Conservation (phyloP, 1,140 invertebrate species). For the Zaprionus vittiger region DNA sequence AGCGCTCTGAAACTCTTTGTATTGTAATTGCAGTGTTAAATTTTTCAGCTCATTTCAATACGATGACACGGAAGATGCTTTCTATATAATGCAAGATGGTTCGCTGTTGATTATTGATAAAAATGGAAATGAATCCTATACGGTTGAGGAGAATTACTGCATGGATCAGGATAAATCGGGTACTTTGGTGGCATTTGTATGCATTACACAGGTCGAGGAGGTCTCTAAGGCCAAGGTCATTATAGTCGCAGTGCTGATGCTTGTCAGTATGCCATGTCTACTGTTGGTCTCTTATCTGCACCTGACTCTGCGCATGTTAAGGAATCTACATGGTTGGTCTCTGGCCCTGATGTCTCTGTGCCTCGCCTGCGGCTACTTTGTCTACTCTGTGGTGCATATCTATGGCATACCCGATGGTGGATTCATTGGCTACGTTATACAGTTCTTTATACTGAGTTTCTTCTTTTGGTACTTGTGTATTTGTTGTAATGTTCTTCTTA, state of each 20-base stretch:
- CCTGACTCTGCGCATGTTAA: slow-evolving; percentile 56
- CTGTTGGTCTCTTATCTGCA: slow-evolving; percentile 75
- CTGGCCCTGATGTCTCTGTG: slow-evolving; percentile 75
- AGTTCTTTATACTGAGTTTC: slow-evolving; percentile 77
- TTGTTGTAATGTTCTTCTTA: slow-evolving; percentile 75
- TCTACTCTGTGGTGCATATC: slow-evolving; percentile 79
- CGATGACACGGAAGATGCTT: slow-evolving; percentile 63
- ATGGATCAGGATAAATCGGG: slow-evolving; percentile 78
- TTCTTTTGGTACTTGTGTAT: slow-evolving; percentile 80
- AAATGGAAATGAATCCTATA: slow-evolving; percentile 69
- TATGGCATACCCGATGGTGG: slow-evolving; percentile 59
- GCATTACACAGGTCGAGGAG: slow-evolving; percentile 75
- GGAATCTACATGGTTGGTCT: slow-evolving; percentile 73
- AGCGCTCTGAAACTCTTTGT: slow-evolving; percentile 35
- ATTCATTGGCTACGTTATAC: slow-evolving; percentile 75
- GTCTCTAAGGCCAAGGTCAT: slow-evolving; percentile 52
- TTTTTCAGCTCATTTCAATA: slow-evolving; percentile 75
- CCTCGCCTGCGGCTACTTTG: slow-evolving; percentile 74
- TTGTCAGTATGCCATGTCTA: slow-evolving; percentile 76
- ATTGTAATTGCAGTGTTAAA: slow-evolving; percentile 48
- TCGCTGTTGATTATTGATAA: slow-evolving; percentile 72
- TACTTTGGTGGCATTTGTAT: slow-evolving; percentile 69
- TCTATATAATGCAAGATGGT: slow-evolving; percentile 77
- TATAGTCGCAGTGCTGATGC: slow-evolving; percentile 73
- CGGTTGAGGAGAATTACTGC: slow-evolving; percentile 73